Base-by-base conservation (phyloP, 2,113 vertebrate genomes). In the Nycticryphes semicollaris region DNA sequence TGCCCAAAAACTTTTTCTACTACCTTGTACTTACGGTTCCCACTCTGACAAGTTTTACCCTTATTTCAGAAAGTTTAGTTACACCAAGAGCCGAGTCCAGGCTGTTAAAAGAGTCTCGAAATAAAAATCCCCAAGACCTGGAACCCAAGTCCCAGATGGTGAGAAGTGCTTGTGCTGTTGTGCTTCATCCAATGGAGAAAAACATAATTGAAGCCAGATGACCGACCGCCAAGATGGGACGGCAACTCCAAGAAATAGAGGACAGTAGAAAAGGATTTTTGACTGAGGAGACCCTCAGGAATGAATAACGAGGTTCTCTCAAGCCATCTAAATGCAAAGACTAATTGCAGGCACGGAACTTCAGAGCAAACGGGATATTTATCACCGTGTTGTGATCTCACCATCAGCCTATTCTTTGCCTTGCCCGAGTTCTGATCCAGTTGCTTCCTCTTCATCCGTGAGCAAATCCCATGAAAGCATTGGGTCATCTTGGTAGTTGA, bases 401-500 rank as follows among this genome's bases (percentile, higher is more conserved):
- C 72, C 30, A 72, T 64, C 85, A 73, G 43, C 51, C 64, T 64
- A 5, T 74, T 86, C 56, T 75, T 84, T 93, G 82, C 72, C 50
- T 88, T 80, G 59, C 75, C 35, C 3, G 1, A 70, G 68, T 56
- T 88, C 39, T 75, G 82, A 90, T 86, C 63, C 79, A 84, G 72
- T 72, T 75, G 59, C 92, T 78, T 68, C 47, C 73, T 87, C 57
- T 90, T 94, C 68, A 90, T 72, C 88, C 90, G 12, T 59, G 64
- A 93, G 54, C 76, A 93, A 88, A 92, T 89, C 69, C 80, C 62
- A 57, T 90, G 69, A 63, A 89, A 87, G 73, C 66, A 69, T 3
- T 57, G 77, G 92, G 95, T 96, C 90, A 90, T 94, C 66, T 28
- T 12, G 27, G 63, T 95, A 95, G 87, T 63, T 95, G 66, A 89